These are phyloP conservation scores for Micrastur ruficollis DNA, from an alignment of 2,797 vertebrate species.

Conservation along the genomic window DNA sequence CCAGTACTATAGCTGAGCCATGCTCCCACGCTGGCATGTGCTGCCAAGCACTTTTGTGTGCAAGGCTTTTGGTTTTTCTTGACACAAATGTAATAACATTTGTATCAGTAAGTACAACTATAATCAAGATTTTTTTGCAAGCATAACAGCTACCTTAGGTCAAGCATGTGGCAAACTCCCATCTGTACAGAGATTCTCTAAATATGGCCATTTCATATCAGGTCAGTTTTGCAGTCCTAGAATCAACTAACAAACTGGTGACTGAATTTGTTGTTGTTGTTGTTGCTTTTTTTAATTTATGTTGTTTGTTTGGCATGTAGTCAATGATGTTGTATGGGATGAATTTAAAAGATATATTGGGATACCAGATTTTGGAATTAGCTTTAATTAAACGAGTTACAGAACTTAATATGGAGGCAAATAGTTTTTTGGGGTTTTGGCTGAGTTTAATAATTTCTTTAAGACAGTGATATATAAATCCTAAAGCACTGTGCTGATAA, in stretches of 20 bases:
- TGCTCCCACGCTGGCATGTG: background rate
- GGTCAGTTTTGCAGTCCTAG: background rate
- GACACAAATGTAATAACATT: background rate
- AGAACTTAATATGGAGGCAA: background rate
- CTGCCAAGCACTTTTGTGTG: background rate
- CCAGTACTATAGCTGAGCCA: fast-evolving
- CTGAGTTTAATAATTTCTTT: background rate
- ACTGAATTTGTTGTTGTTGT: background rate
- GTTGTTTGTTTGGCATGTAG: background rate
- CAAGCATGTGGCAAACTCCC: background rate
- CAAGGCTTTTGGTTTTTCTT: background rate
- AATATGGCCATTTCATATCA: background rate
- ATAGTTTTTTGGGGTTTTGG: background rate
- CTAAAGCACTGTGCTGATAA: background rate
- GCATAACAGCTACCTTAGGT: background rate
- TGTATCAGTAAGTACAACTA: background rate
- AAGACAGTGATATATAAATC: background rate
- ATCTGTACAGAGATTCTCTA: background rate
- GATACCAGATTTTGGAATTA: background rate
- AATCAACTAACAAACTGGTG: background rate
- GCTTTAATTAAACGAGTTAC: background rate
- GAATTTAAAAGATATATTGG: background rate
- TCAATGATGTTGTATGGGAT: background rate
- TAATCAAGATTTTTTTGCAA: background rate
- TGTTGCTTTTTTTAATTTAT: background rate